A percentile compares a stretch with the other conserved stretches of the same genome.
phyloP scores from a whole-genome alignment of 2,797 vertebrate genomes.

The Kryptopterus vitreolus region DNA sequence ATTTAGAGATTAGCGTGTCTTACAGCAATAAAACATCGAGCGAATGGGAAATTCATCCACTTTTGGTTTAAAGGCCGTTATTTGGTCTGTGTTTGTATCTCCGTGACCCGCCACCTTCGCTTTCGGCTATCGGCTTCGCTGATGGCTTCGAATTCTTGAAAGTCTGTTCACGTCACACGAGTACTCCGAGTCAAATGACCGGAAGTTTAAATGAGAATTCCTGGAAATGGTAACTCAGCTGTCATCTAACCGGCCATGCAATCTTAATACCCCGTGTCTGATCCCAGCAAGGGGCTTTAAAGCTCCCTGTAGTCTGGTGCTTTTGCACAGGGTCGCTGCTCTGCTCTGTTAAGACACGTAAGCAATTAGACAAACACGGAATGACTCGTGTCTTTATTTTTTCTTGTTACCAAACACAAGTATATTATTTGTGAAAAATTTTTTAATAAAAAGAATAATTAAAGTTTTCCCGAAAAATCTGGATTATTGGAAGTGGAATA shows the following conservation, averaged over 20 bases:
- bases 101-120: not conserved
- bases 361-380: not conserved
- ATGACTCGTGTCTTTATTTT: not conserved
- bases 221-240: slow-evolving; percentile 23
- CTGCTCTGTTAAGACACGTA: not conserved
- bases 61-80: no score
- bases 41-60: slow-evolving; percentile 12
- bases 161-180: slow-evolving; percentile 14
- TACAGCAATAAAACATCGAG: not conserved
- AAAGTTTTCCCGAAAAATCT: no score
- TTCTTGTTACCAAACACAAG: no score
- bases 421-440: no score
- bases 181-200: slow-evolving; percentile 27
- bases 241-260: slow-evolving; percentile 23
- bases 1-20: slow-evolving; percentile 26
- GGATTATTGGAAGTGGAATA: no score
- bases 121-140: slow-evolving; percentile 6
- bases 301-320: not conserved
- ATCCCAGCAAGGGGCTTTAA: not conserved
- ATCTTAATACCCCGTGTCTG: slow-evolving; percentile 19
- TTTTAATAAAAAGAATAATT: no score
- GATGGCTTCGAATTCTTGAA: slow-evolving; percentile 36
- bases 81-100: slow-evolving; percentile 1
- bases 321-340: not conserved
- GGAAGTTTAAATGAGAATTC: slow-evolving; percentile 26